Base-by-base conservation (phyloP, 1,140 invertebrate species). In the Drosophila orena region DNA sequence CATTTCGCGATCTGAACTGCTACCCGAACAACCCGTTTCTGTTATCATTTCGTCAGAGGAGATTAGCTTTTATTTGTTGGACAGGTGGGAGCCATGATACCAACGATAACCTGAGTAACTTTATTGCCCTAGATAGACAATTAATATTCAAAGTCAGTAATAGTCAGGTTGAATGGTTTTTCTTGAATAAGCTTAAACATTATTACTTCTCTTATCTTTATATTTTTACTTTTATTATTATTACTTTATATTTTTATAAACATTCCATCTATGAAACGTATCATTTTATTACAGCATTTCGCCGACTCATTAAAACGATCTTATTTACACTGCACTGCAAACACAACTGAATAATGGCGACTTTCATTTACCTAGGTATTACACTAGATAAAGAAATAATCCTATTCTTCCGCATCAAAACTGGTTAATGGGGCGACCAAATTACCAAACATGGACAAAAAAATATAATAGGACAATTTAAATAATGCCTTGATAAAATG, bases 321-420 rank as follows among this genome's bases (percentile, higher is more conserved):
- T 24, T 24, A 24, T 24, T 24, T 24, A 24, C 22, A 24, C 3
- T 20, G 38, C n/a, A 24, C 46, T n/a, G n/a, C n/a, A n/a, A n/a
- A 15, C n/a, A 27, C 11, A 30, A 14, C 14, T 4, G 15, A 37
- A 44, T 37, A 68, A 65, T 38, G 17, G 47, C 22, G 30, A 24
- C 14, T 20, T 38, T 37, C 55, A 62, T 68, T 54, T 53, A 43
- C 20, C 62, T 15, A 15, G 47, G 22, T 40, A 69, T 69, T 54
- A 54, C 37, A 30, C 30, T 38, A 53, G 47, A 65, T 68, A 43
- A 43, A 24, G 62, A 17, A 35, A 14, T 14, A 17, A 14, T 35
- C 3, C 14, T 1, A 30, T 22, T 17, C 43, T 50, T 8, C 15
- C 12, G 0, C n/a, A 42, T n/a, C 5, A 27, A 3, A 54, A 14